Evolutionary conservation across 2,888 invertebrate species (phyloP), one percentile per base, ranked within the genome.

Genomic region (Thymelicus lineola): DNA sequence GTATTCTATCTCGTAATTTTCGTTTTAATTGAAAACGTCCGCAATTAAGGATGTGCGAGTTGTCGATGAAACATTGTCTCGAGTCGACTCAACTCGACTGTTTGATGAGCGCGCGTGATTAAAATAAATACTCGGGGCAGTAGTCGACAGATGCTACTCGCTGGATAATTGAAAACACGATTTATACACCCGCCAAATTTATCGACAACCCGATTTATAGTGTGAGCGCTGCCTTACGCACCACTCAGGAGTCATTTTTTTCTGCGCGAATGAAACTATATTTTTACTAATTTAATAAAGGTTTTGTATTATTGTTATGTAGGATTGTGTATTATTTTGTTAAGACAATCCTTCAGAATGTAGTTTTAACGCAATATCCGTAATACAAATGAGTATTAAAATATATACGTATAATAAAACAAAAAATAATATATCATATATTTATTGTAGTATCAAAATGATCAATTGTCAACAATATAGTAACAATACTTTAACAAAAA

Each of bases 151-250:
- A 91, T 91, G 91, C 86, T 91, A 83, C 90, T 88, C 83, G 83
- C 77, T 79, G 85, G 82, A 89, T 93, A 93, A 92, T 93, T 93
- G 92, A 93, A 92, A 92, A 86, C 86, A 86, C 88, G 90, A 92
- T 91, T 92, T 92, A 92, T 91, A 87, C 83, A 84, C 87, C 83
- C 87, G 87, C 91, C 90, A 88, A 92, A 92, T 92, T 91, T 93
- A 92, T 92, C 86, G 91, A 90, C 87, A 87, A 80, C 77, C 79
- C 86, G 82, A 91, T 91, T 90, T 91, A 90, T 86, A 86, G 82
- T 79, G 79, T 77, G 79, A 79, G 78, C 77, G 74, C 79, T 74
- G 77, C 79, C 78, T 80, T 80, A 78, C 75, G 75, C 78, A 75
- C 77, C 75, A 76, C 79, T 80, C 77, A 79, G 79, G 78, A 76